These are phyloP conservation scores for Drosophila hydei DNA, from an alignment of 1,140 invertebrate genomes.

Conservation along the genomic window DNA sequence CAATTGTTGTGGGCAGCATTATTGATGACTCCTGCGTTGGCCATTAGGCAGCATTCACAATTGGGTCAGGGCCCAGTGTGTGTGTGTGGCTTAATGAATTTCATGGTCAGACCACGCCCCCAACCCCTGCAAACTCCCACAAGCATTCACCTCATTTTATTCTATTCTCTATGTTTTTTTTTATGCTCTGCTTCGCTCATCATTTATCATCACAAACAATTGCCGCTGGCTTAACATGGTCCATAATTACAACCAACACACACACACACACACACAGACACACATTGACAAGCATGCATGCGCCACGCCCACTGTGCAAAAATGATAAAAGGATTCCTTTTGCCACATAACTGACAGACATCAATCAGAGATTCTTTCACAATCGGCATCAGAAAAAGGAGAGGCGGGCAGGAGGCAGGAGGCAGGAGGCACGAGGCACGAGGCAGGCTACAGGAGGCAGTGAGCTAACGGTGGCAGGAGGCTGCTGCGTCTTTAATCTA, in stretches of 20 bases:
- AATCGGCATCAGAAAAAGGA: constrained; percentile 11
- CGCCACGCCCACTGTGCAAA: constrained; percentile 12
- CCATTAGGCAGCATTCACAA: constrained; percentile 18
- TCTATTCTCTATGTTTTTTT: constrained; percentile 1
- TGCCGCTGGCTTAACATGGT: constrained; percentile 51
- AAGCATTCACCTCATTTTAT: not conserved
- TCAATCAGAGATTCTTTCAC: constrained; percentile 65
- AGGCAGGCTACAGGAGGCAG: too few species aligned
- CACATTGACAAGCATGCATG: constrained; percentile 7
- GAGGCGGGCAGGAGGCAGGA: not conserved
- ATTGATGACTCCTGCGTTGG: constrained; percentile 60
- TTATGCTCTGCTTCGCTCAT: constrained; percentile 19
- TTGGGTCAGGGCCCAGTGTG: constrained; percentile 10
- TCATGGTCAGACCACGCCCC: constrained; percentile 30
- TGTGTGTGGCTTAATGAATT: constrained; percentile 42
- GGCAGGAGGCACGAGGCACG: not conserved
- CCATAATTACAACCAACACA: constrained; percentile 52
- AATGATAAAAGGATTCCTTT: constrained; percentile 69
- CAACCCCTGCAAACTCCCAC: not conserved
- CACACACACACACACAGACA: constrained; percentile 26
- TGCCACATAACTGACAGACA: constrained; percentile 60
- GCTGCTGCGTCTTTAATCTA: constrained; percentile 53
- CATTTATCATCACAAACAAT: constrained; percentile 61
- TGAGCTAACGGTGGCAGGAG: too few species aligned
- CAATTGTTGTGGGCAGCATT: constrained; percentile 41